Evolutionary conservation across 2,888 invertebrate species (phyloP).

Genomic region (Disparrhopalites patrizii): DNA sequence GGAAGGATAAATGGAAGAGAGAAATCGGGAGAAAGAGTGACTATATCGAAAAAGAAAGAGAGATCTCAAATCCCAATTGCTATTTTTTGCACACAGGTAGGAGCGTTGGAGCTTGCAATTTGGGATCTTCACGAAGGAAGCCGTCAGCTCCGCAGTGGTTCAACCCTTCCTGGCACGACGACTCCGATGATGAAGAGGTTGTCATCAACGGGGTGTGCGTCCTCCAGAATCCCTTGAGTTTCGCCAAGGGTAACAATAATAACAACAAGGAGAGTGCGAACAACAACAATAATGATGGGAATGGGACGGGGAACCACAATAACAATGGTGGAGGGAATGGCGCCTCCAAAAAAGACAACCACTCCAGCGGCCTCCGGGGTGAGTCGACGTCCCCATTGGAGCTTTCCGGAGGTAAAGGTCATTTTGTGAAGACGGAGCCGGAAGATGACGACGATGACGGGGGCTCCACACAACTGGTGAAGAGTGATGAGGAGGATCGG

Average conservation of each 20-base stretch:
- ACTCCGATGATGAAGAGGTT: conserved; percentile 64
- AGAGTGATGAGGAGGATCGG: conserved; percentile 44
- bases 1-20: no score
- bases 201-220: conserved; percentile 93
- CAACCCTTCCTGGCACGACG: conserved; percentile 79
- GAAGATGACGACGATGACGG: conserved; percentile 51
- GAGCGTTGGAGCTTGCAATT: conserved; percentile 49
- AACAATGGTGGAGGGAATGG: background rate
- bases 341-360: conserved; percentile 60
- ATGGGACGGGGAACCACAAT: background rate
- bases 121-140: conserved; percentile 71
- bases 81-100: conserved; percentile 29
- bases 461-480: conserved; percentile 50
- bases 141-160: conserved; percentile 97
- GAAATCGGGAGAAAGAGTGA: no score
- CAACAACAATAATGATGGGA: background rate
- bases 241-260: background rate
- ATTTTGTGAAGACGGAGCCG: conserved; percentile 52
- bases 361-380: no score
- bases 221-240: conserved; percentile 44
- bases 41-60: no score
- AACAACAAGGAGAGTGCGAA: no score
- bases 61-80: no score
- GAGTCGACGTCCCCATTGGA: conserved; percentile 69
- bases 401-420: conserved; percentile 51